phyloP scores from a whole-genome alignment of 1,140 invertebrate genomes.

The Asbolus verrucosus region DNA sequence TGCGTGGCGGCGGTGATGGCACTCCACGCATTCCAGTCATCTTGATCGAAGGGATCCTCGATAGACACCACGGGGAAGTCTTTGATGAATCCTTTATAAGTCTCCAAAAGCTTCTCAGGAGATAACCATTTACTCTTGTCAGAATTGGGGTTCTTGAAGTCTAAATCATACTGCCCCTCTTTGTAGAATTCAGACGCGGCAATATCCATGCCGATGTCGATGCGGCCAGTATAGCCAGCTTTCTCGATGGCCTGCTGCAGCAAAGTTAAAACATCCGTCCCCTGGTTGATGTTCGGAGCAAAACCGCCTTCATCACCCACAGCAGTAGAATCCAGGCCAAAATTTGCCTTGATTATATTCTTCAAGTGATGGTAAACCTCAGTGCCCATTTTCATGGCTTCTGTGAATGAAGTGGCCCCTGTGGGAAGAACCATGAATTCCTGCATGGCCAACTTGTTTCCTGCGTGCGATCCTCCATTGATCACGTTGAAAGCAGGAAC shows the following conservation, averaged over 20 bases:
- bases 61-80: constrained; percentile 97
- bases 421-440: constrained; percentile 63
- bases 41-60: constrained; percentile 98
- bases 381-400: constrained; percentile 98
- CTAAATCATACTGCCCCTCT: constrained; percentile 92
- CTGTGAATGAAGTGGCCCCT: constrained; percentile 90
- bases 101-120: constrained; percentile 83
- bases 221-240: constrained; percentile 92
- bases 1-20: constrained; percentile 80
- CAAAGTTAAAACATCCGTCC: constrained; percentile 90
- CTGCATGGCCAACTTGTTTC: constrained; percentile 98
- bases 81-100: constrained; percentile 92
- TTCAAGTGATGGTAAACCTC: constrained; percentile 98
- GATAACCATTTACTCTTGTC: constrained; percentile 81
- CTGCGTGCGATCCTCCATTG: constrained; percentile 98
- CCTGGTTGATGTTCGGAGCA: constrained; percentile 96
- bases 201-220: constrained; percentile 98
- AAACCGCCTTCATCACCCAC: constrained; percentile 99
- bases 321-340: constrained; percentile 94
- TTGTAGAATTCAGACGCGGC: constrained; percentile 95
- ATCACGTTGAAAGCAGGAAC: constrained; percentile 99
- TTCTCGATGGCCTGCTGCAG: constrained; percentile 92
- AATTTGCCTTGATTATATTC: constrained; percentile 93
- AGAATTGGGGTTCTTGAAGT: constrained; percentile 97
- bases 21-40: constrained; percentile 95